phyloP scores from a whole-genome alignment of 2,113 vertebrate species.

The Cheirogaleus medius region DNA sequence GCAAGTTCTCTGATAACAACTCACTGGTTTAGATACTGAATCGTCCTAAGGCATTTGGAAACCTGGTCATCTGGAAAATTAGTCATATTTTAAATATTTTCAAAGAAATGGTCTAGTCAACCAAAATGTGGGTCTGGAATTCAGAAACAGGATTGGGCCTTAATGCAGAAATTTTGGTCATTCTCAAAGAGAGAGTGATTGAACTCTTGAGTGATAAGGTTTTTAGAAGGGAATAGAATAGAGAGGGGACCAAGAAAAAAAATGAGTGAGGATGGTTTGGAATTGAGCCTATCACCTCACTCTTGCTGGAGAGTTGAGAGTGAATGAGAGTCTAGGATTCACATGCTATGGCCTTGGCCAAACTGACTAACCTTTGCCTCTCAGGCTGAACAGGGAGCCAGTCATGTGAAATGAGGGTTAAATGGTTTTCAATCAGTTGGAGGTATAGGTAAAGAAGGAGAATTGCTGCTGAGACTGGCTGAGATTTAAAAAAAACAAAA shows the following conservation, averaged over 20 bases:
- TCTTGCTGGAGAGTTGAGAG: fast-evolving
- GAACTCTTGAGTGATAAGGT: neutral
- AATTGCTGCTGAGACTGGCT: too few species aligned
- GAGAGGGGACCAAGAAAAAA: neutral
- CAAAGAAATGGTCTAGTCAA: neutral
- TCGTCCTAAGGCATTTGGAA: neutral
- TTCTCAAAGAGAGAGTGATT: neutral
- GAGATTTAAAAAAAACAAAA: too few species aligned
- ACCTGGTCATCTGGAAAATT: neutral
- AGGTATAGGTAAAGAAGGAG: neutral
- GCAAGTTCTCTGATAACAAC: neutral
- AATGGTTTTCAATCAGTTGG: fast-evolving
- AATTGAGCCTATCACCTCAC: too few species aligned
- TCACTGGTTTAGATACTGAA: neutral
- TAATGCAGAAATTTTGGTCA: neutral
- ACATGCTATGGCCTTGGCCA: neutral
- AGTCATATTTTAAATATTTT: neutral
- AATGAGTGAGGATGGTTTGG: neutral
- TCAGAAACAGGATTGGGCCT: neutral
- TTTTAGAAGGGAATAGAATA: neutral
- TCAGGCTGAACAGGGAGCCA: neutral
- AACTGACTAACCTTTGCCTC: fast-evolving
- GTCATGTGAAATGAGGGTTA: fast-evolving
- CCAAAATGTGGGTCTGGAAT: neutral
- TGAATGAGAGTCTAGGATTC: fast-evolving